These are phyloP conservation scores for Neelides sp. DNA, from an alignment of 1,140 invertebrate species.

Conservation along the genomic window DNA sequence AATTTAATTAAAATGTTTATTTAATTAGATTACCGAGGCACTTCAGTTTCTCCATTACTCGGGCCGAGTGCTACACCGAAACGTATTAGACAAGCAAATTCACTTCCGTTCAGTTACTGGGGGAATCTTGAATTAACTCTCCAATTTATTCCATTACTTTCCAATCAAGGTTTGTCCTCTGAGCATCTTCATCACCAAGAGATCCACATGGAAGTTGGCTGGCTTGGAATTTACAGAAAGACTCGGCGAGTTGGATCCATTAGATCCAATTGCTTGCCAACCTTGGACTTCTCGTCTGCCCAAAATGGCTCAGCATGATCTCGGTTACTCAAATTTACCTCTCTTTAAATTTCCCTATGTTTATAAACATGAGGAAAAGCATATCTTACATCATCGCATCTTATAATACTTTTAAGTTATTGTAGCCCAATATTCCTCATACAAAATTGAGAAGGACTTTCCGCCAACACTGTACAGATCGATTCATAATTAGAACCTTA, in stretches of 20 bases:
- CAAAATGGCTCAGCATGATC: conserved; percentile 83
- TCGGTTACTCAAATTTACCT: conserved; percentile 64
- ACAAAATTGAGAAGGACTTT: no score
- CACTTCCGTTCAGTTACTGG: no score
- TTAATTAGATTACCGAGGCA: conserved; percentile 77
- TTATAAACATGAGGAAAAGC: no score
- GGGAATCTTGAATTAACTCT: no score
- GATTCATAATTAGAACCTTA: no score
- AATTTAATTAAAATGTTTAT: conserved; percentile 28
- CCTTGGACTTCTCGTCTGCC: conserved; percentile 77
- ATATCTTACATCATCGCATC: no score
- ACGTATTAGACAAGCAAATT: no score
- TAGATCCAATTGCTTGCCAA: conserved; percentile 55
- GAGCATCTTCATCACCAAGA: conserved; percentile 84
- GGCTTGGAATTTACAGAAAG: conserved; percentile 83
- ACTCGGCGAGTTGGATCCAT: conserved; percentile 52
- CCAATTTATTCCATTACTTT: no score
- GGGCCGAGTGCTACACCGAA: conserved; percentile 72
- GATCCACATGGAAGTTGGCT: conserved; percentile 89
- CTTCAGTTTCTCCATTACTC: conserved; percentile 80
- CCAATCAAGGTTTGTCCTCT: no score
- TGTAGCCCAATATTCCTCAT: no score
- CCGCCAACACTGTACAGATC: no score
- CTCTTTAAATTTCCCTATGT: background rate
- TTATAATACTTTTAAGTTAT: no score